Evolutionary conservation across 2,797 vertebrate species (phyloP).

Genomic region (Salarias fasciatus): DNA sequence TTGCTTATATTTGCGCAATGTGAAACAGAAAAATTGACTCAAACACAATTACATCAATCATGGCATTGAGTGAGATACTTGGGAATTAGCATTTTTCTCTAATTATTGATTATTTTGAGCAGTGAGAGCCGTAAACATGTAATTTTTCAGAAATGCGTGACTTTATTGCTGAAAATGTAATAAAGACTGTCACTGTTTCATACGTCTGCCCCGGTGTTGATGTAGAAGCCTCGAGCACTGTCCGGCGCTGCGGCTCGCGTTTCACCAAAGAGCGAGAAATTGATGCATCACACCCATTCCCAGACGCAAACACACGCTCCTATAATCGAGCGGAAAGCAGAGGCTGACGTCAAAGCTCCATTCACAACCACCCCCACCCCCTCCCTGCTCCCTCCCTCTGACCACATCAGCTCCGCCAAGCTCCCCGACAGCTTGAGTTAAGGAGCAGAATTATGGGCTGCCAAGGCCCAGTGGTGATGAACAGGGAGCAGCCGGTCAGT

Average conservation of each 20-base stretch:
- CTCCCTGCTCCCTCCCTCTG: conserved; percentile 6
- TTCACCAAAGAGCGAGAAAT: conserved; percentile 55
- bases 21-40: conserved; percentile 23
- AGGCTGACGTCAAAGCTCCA: conserved; percentile 74
- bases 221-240: conserved; percentile 31
- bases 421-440: conserved; percentile 61
- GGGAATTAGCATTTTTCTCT: too few species aligned
- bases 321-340: conserved; percentile 58
- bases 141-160: conserved; percentile 10
- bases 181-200: conserved; percentile 7
- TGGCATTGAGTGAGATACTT: too few species aligned
- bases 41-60: not conserved
- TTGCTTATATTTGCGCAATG: conserved; percentile 18
- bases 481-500: conserved; percentile 51
- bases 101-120: too few species aligned
- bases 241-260: conserved; percentile 44
- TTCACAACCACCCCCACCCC: conserved; percentile 55
- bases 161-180: conserved; percentile 24
- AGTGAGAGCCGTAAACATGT: not conserved
- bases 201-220: conserved; percentile 10
- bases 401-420: conserved; percentile 50
- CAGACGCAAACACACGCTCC: conserved; percentile 41
- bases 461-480: conserved; percentile 49
- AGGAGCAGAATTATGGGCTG: conserved; percentile 57
- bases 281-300: conserved; percentile 47